Evolutionary conservation across 2,888 invertebrate genomes (phyloP).

Genomic region (Labia minor): DNA sequence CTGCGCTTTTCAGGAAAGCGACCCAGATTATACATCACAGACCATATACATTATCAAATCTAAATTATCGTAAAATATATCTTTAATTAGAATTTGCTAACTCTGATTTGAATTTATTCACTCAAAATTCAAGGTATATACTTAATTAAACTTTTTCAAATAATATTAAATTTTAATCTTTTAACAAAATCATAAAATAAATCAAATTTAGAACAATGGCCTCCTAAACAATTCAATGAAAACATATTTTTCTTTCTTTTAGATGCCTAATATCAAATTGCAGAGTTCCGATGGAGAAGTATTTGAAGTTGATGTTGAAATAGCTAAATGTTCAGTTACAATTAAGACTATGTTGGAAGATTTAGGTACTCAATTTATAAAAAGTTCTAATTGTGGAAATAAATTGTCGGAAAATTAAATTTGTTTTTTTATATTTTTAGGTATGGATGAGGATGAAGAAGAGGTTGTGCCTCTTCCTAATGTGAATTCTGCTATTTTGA

Average conservation of each 20-base stretch:
- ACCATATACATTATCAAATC: too few species aligned
- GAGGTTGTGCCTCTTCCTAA: conserved; percentile 94
- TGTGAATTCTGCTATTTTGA: conserved; percentile 91
- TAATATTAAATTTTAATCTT: too few species aligned
- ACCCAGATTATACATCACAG: too few species aligned
- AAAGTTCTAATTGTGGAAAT: too few species aligned
- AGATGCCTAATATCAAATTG: conserved; percentile 88
- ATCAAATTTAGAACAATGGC: neutral
- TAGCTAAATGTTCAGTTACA: conserved; percentile 94
- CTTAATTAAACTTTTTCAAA: too few species aligned
- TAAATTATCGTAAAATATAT: too few species aligned
- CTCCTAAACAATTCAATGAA: neutral
- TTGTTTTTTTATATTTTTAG: conserved; percentile 25
- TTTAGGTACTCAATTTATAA: conserved; percentile 45
- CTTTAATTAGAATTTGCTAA: too few species aligned
- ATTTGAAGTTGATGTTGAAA: conserved; percentile 92
- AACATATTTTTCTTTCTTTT: neutral
- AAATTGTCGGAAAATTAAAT: too few species aligned
- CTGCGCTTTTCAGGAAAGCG: too few species aligned
- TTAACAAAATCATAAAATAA: too few species aligned
- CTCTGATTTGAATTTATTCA: too few species aligned
- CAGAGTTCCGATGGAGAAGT: conserved; percentile 92
- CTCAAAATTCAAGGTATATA: too few species aligned
- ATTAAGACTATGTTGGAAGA: conserved; percentile 98
- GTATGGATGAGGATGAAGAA: conserved; percentile 82